Evolutionary conservation across 2,113 vertebrate genomes (phyloP).

Genomic region (Pao palembangensis): DNA sequence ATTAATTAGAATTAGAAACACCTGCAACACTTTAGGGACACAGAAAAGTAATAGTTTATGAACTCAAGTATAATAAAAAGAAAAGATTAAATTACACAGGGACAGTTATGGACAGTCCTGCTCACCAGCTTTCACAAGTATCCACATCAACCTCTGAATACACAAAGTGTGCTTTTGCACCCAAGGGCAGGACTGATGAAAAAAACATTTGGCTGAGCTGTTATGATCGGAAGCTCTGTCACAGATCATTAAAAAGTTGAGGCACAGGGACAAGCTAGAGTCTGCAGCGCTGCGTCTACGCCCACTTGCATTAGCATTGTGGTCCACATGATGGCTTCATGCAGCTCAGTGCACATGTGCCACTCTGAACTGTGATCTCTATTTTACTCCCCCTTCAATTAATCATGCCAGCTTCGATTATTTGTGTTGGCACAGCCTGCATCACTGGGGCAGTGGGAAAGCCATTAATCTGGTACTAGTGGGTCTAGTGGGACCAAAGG

Average conservation of each 20-base stretch:
- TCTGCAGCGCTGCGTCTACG: slow-evolving; percentile 39
- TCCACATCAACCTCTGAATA: slow-evolving; percentile 22
- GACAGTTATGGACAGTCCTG: too few relatives aligned
- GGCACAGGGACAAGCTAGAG: slow-evolving; percentile 44
- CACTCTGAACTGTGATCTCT: slow-evolving; percentile 27
- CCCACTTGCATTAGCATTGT: slow-evolving; percentile 29
- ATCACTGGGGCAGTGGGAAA: slow-evolving; percentile 53
- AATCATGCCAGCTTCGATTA: slow-evolving; percentile 46
- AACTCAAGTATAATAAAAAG: slow-evolving; percentile 9
- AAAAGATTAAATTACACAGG: slow-evolving; percentile 6
- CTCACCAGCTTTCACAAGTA: slow-evolving; percentile 17
- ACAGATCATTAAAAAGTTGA: slow-evolving; percentile 64
- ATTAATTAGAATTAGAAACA: too few relatives aligned
- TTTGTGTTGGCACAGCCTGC: slow-evolving; percentile 64
- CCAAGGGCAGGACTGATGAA: slow-evolving; percentile 59
- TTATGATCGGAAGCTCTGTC: slow-evolving; percentile 65
- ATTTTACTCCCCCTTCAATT: slow-evolving; percentile 47
- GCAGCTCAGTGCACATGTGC: slow-evolving; percentile 24
- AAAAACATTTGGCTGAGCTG: slow-evolving; percentile 65
- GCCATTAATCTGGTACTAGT: slow-evolving; percentile 56
- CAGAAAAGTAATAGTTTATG: background rate
- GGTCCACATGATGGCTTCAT: slow-evolving; percentile 17
- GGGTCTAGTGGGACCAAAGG: slow-evolving; percentile 45
- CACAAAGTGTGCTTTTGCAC: slow-evolving; percentile 46
- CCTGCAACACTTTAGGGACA: background rate